Conservation (phyloP, 2,888 invertebrate species). For the Melanargia galathea region DNA sequence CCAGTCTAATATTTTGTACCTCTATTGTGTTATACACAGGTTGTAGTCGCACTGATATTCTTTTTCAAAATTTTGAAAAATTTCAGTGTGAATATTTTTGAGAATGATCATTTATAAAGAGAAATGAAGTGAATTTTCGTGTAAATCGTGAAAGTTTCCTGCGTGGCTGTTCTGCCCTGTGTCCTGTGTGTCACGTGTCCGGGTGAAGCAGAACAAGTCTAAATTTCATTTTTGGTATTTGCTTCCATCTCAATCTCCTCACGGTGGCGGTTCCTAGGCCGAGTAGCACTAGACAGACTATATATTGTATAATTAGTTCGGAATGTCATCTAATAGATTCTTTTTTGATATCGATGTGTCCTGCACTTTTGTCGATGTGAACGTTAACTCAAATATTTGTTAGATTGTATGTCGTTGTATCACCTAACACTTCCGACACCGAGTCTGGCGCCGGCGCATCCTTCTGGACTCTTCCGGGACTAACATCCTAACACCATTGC, state of each 20-base stretch:
- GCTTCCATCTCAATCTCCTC: constrained; percentile 71
- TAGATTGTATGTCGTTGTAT: constrained; percentile 80
- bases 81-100: too few relatives aligned
- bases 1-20: too few relatives aligned
- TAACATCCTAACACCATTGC: constrained; percentile 79
- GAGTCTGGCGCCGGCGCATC: constrained; percentile 58
- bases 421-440: constrained; percentile 69
- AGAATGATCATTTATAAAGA: too few relatives aligned
- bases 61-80: too few relatives aligned
- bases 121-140: not conserved
- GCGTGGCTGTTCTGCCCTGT: constrained; percentile 70
- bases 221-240: constrained; percentile 83
- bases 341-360: constrained; percentile 73
- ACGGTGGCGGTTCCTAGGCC: constrained; percentile 80
- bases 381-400: constrained; percentile 75
- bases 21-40: too few relatives aligned
- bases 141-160: constrained; percentile 69
- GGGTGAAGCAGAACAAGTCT: constrained; percentile 80
- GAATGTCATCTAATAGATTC: constrained; percentile 76
- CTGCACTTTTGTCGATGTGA: constrained; percentile 66
- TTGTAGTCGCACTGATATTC: too few relatives aligned
- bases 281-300: constrained; percentile 71
- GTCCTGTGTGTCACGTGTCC: constrained; percentile 53
- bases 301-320: constrained; percentile 58
- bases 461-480: constrained; percentile 73